phyloP scores from a whole-genome alignment of 1,140 invertebrate genomes.

The Rhagoletis zephyria region DNA sequence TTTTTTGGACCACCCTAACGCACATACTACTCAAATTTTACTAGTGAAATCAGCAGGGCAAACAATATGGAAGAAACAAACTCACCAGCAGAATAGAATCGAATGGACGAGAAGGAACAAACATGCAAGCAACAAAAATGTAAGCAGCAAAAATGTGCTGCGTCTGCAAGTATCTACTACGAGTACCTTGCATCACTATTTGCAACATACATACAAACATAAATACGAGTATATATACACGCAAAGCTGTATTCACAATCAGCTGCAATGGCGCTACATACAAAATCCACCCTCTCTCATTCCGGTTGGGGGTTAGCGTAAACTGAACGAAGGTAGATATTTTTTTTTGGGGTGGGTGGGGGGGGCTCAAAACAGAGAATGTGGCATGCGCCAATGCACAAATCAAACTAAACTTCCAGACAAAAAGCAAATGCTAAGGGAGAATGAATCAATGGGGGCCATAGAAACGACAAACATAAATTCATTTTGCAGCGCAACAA shows the following conservation, averaged over 20 bases:
- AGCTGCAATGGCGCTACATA: not conserved
- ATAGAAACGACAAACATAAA: not conserved
- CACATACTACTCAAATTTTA: not conserved
- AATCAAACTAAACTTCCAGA: constrained; percentile 30
- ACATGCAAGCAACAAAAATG: not conserved
- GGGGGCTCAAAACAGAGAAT: not conserved
- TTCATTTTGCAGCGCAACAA: not conserved
- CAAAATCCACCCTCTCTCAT: not conserved
- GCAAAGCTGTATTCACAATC: not conserved
- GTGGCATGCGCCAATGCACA: constrained; percentile 35
- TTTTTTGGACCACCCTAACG: too few species aligned
- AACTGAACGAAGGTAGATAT: not conserved
- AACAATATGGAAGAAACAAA: not conserved
- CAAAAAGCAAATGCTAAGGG: not conserved
- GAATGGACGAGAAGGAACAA: not conserved
- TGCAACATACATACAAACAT: not conserved
- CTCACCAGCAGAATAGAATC: not conserved
- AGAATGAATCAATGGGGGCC: not conserved
- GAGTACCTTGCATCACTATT: not conserved
- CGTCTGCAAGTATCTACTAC: constrained; percentile 11
- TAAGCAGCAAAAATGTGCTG: not conserved
- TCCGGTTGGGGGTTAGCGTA: not conserved
- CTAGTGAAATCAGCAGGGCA: not conserved
- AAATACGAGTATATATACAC: not conserved
- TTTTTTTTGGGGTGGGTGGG: not conserved